phyloP scores from a whole-genome alignment of 2,888 invertebrate genomes.

The Malacosoma neustria region DNA sequence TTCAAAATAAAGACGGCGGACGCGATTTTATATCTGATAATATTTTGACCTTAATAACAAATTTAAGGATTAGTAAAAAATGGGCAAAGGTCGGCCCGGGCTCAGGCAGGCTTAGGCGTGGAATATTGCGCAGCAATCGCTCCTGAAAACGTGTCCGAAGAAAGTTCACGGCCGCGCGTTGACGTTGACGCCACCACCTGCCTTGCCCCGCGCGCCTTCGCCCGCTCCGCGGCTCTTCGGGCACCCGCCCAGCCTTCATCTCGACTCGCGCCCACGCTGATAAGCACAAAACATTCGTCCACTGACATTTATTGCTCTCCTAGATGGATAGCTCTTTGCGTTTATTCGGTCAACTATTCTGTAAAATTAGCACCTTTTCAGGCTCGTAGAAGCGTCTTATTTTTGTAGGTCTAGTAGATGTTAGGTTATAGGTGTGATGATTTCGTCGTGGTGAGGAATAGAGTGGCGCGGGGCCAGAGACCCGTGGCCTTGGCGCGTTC shows the following conservation, averaged over 20 bases:
- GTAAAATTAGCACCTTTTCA: not conserved
- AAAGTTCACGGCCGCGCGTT: constrained; percentile 76
- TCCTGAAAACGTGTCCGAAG: constrained; percentile 74
- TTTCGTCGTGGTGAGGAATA: constrained; percentile 18
- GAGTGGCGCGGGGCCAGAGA: constrained; percentile 20
- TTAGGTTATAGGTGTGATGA: constrained; percentile 13
- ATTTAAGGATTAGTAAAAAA: constrained; percentile 11
- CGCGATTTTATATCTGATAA: not conserved
- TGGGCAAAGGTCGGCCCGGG: constrained; percentile 2
- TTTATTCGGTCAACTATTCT: not conserved
- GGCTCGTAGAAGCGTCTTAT: no score
- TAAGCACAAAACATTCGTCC: constrained; percentile 8
- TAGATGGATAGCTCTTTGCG: not conserved
- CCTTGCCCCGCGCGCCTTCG: constrained; percentile 27
- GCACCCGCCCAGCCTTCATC: constrained; percentile 33
- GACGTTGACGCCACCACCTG: constrained; percentile 64
- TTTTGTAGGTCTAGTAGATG: not conserved
- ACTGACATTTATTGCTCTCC: not conserved
- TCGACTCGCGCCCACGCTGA: constrained; percentile 21
- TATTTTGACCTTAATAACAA: constrained; percentile 1
- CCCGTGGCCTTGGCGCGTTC: constrained; percentile 62
- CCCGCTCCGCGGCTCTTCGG: constrained; percentile 23
- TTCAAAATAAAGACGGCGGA: not conserved
- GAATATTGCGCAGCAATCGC: constrained; percentile 66
- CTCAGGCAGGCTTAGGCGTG: constrained; percentile 27